These are phyloP conservation scores for Cephus cinctus DNA, from an alignment of 1,140 invertebrate species.

Conservation along the genomic window DNA sequence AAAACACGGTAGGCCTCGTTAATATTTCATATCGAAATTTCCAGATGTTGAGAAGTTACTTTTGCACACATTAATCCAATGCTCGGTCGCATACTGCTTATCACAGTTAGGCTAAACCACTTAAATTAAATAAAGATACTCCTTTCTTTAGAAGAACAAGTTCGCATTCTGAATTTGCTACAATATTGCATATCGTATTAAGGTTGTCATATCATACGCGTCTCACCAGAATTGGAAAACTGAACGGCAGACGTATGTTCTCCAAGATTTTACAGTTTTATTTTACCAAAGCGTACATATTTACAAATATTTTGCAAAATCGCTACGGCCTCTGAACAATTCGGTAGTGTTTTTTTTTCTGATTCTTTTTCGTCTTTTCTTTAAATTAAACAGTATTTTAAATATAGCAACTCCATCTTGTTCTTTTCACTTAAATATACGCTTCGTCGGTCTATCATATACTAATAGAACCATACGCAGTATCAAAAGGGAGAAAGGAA, in stretches of 20 bases:
- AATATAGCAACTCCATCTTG: too few species aligned
- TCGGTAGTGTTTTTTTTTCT: conserved; percentile 17
- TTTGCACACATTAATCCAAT: not conserved
- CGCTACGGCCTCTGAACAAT: conserved; percentile 24
- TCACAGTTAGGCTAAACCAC: not conserved
- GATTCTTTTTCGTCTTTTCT: conserved; percentile 4
- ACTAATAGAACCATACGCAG: too few species aligned
- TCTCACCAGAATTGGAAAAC: conserved; percentile 11
- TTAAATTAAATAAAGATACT: not conserved
- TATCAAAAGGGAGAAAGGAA: too few species aligned
- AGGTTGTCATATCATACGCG: not conserved
- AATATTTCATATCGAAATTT: not conserved
- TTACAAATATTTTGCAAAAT: conserved; percentile 42
- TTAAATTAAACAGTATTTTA: conserved; percentile 1
- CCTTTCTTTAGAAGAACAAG: not conserved
- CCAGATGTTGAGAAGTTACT: not conserved
- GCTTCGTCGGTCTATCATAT: too few species aligned
- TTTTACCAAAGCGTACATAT: conserved; percentile 43
- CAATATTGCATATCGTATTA: conserved; percentile 9
- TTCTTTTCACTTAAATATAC: too few species aligned
- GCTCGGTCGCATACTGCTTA: conserved; percentile 2
- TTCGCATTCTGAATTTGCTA: not conserved
- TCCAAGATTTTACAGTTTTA: conserved; percentile 33
- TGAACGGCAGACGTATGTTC: conserved; percentile 18
- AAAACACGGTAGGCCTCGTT: not conserved